These are phyloP conservation scores for Brachionus asplanchnoidis DNA, from an alignment of 1,140 invertebrate species.

Conservation along the genomic window DNA sequence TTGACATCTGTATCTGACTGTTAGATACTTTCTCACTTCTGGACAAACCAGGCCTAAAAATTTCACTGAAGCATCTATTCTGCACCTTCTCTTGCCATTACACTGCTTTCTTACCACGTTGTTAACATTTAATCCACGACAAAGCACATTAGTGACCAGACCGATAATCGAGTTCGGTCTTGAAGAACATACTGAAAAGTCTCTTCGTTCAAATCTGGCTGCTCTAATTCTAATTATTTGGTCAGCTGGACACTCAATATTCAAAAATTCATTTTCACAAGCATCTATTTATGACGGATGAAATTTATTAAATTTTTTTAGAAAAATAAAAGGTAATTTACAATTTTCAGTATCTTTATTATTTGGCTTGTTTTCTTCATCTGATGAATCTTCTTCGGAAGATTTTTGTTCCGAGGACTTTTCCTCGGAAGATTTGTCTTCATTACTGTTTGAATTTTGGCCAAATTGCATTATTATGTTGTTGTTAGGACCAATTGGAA, in stretches of 20 bases:
- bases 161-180: no score
- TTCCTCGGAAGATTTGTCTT: neutral
- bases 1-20: neutral
- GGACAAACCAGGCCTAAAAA: neutral
- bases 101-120: neutral
- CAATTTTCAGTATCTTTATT: no score
- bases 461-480: neutral
- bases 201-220: neutral
- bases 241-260: neutral
- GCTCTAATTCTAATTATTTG: neutral
- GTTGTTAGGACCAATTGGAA: neutral
- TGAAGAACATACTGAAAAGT: no score
- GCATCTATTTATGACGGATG: neutral
- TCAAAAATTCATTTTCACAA: neutral
- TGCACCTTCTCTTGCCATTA: neutral
- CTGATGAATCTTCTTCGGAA: neutral
- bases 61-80: neutral
- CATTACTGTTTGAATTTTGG: neutral
- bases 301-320: no score
- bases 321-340: no score
- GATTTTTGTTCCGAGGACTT: neutral
- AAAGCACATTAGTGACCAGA: neutral
- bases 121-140: neutral
- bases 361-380: neutral
- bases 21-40: neutral